These are phyloP conservation scores for Microctonus aethiopoides DNA, from an alignment of 2,888 invertebrate genomes.

Conservation along the genomic window DNA sequence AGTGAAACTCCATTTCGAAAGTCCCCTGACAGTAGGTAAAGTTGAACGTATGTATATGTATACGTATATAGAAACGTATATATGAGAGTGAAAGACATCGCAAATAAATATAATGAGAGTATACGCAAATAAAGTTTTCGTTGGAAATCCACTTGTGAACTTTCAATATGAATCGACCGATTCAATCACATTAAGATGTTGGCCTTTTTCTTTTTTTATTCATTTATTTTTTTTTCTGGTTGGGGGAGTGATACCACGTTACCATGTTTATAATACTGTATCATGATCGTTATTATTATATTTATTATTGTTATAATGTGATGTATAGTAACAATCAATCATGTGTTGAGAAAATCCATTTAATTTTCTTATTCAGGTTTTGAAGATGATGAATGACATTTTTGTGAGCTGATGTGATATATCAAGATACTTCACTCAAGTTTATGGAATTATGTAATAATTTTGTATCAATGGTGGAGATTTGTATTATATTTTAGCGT, in stretches of 20 bases:
- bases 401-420: not conserved
- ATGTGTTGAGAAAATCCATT: not conserved
- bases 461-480: not conserved
- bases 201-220: not conserved
- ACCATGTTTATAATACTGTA: too few species aligned
- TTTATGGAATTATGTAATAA: not conserved
- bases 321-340: not conserved
- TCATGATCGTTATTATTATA: not conserved
- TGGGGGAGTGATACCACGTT: not conserved
- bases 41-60: not conserved
- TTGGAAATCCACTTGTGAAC: slow-evolving; percentile 17
- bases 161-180: slow-evolving; percentile 16
- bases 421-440: not conserved
- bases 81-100: not conserved
- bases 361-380: not conserved
- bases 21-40: not conserved
- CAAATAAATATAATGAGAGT: slow-evolving; percentile 30
- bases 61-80: too few species aligned
- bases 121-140: slow-evolving; percentile 15
- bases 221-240: too few species aligned
- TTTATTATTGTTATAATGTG: not conserved
- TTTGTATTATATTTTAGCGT: not conserved
- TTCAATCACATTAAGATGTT: slow-evolving; percentile 30
- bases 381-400: not conserved
- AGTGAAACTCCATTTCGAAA: slow-evolving; percentile 26